These are phyloP conservation scores for Margaritifera margaritifera DNA, from an alignment of 2,888 invertebrate species.

Conservation along the genomic window DNA sequence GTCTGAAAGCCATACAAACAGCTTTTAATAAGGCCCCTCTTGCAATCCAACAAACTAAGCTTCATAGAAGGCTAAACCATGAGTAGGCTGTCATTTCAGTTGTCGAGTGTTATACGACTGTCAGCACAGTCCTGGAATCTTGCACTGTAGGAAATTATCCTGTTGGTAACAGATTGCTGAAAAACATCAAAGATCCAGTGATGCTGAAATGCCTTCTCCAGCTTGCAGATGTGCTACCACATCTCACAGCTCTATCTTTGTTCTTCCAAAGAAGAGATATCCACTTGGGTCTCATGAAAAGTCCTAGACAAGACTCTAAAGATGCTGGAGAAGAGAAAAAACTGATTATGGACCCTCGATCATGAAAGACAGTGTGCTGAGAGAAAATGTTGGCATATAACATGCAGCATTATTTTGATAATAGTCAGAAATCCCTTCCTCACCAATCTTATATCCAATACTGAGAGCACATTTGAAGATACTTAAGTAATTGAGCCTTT, in stretches of 20 bases:
- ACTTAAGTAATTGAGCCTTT: too few species aligned
- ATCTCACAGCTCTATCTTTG: constrained; percentile 17
- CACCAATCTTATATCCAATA: too few species aligned
- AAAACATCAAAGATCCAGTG: constrained; percentile 23
- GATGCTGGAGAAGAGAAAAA: constrained; percentile 8
- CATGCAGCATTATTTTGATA: too few species aligned
- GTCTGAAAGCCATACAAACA: constrained; percentile 23
- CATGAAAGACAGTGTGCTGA: too few species aligned
- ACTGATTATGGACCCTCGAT: too few species aligned
- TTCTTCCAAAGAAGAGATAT: constrained; percentile 20
- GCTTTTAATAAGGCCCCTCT: constrained; percentile 24
- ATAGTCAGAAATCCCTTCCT: too few species aligned
- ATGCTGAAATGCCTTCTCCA: constrained; percentile 17
- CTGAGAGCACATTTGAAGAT: too few species aligned
- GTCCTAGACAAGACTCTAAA: constrained; percentile 22
- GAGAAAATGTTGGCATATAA: too few species aligned
- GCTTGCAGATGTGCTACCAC: constrained; percentile 32
- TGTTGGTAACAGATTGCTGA: constrained; percentile 30
- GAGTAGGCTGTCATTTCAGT: constrained; percentile 25
- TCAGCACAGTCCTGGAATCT: constrained; percentile 29
- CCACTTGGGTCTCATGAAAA: constrained; percentile 19
- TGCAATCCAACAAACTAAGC: constrained; percentile 33
- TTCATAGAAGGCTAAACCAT: constrained; percentile 35
- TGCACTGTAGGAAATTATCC: constrained; percentile 12
- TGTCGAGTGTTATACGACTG: constrained; percentile 15